A percentile compares a stretch with the other conserved stretches of the same genome.
Conservation (phyloP, 2,797 vertebrate genomes). For the Thripadectes ignobilis region DNA sequence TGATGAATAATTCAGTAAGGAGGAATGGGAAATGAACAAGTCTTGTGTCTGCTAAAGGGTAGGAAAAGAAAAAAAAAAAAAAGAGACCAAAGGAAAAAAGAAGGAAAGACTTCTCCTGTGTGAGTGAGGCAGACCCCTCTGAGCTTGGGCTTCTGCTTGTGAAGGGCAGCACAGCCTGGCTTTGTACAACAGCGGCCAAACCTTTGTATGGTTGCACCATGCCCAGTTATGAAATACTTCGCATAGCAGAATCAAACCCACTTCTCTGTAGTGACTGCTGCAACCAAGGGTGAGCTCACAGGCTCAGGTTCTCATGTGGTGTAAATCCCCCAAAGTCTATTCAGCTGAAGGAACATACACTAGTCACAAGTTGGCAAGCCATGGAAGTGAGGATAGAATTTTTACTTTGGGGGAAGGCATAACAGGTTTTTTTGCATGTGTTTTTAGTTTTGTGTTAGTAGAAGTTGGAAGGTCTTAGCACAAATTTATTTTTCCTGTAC, state of each 20-base stretch:
- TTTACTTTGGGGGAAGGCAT: neutral
- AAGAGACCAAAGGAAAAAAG: neutral
- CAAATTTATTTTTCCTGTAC: neutral
- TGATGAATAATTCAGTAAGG: conserved; percentile 78
- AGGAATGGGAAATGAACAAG: conserved; percentile 71
- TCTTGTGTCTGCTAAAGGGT: conserved; percentile 60
- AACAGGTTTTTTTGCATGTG: neutral
- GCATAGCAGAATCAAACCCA: neutral
- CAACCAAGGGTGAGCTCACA: neutral
- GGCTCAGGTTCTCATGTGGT: neutral
- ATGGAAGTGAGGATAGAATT: neutral
- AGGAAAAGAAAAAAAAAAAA: neutral
- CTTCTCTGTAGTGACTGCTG: neutral
- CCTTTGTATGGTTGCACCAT: neutral
- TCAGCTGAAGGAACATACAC: neutral
- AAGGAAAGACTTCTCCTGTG: neutral
- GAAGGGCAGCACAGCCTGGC: neutral
- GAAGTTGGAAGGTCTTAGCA: neutral
- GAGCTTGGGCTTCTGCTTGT: neutral
- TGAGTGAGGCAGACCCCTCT: neutral
- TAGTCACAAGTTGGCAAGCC: neutral
- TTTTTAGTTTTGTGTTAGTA: neutral
- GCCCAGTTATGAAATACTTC: neutral
- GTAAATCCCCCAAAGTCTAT: neutral
- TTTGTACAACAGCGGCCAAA: accelerated